Evolutionary conservation across 92 coral and sea anemone species (phyloP).

Genomic region (Phymanthus crucifer): DNA sequence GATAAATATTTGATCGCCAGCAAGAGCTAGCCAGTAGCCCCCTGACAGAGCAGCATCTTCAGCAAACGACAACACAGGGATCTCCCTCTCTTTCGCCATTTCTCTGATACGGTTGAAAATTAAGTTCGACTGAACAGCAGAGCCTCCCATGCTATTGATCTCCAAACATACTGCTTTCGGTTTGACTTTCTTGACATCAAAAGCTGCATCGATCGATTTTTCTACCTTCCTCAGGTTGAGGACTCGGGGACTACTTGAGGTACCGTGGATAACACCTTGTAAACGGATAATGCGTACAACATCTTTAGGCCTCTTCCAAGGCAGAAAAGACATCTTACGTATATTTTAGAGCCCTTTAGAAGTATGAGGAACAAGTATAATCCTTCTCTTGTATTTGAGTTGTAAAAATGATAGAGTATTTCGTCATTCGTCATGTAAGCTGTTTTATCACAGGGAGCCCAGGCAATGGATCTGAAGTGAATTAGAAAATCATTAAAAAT

Average conservation of each 20-base stretch:
- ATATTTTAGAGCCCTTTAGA: background rate
- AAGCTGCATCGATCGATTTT: slow-evolving; percentile 67
- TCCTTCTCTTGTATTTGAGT: no score
- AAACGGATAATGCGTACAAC: slow-evolving; percentile 83
- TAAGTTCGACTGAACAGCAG: slow-evolving; percentile 73
- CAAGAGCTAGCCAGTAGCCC: slow-evolving; percentile 84
- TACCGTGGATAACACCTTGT: slow-evolving; percentile 52
- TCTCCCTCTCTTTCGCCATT: slow-evolving; percentile 46
- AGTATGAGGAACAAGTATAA: background rate
- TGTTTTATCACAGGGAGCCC: no score
- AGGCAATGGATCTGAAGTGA: no score
- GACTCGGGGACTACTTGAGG: slow-evolving; percentile 15
- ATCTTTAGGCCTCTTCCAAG: slow-evolving; percentile 60
- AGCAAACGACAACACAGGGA: slow-evolving; percentile 78
- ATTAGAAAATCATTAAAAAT: no score
- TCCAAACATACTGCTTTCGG: slow-evolving; percentile 87
- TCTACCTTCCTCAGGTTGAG: slow-evolving; percentile 64
- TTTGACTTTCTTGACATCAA: slow-evolving; percentile 62
- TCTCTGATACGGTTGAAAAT: slow-evolving; percentile 75
- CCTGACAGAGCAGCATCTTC: slow-evolving; percentile 85
- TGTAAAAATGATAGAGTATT: no score
- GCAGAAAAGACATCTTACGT: slow-evolving; percentile 50
- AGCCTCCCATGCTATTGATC: slow-evolving; percentile 78
- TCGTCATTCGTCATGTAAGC: no score
- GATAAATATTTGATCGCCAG: slow-evolving; percentile 84